Evolutionary conservation across 1,140 invertebrate species (phyloP), one percentile per base, ranked within the genome.

Genomic region (Diabrotica virgifera): DNA sequence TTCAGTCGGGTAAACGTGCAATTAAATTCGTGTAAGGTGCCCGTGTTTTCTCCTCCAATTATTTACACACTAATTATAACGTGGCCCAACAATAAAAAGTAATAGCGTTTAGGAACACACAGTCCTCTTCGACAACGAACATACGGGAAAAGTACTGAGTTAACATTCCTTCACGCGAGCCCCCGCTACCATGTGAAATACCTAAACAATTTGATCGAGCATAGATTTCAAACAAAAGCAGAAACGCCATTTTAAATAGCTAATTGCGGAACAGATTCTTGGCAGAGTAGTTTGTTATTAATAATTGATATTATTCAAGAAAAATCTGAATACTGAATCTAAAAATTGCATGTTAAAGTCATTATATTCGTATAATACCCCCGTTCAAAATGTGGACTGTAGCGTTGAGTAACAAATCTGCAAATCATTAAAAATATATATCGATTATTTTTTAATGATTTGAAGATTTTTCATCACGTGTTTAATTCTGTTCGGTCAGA

Each of bases 31-130:
- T 46, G 40, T 46, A 46, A 5, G 8, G 40, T 46, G 40, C 40
- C n/a, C 40, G 40, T 46, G 40, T 46, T 46, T 46, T 46, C n/a
- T 24, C n/a, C 40, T 46, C 40, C n/a, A 46, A 46, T 46, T 46
- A n/a, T 46, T 46, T 46, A 10, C 8, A 46, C 40, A 46, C 40
- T 46, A 46, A 46, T 46, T 46, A 46, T 46, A 46, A 46, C 40
- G n/a, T 46, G 40, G 40, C 40, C n/a, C 40, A 46, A 46, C n/a
- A 46, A 46, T 10, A 46, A 46, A 46, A 46, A 46, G 40, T 46
- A n/a, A 46, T 46, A 46, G 40, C 40, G 40, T 46, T 46, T n/a
- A 46, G n/a, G 40, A 46, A 46, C n/a, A 46, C 40, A 46, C 40
- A 24, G 24, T 46, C n/a, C 40, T 46, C 40, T 4, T n/a, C 40